These are phyloP conservation scores for Pandemis heparana DNA, from an alignment of 2,888 invertebrate genomes.

Conservation along the genomic window DNA sequence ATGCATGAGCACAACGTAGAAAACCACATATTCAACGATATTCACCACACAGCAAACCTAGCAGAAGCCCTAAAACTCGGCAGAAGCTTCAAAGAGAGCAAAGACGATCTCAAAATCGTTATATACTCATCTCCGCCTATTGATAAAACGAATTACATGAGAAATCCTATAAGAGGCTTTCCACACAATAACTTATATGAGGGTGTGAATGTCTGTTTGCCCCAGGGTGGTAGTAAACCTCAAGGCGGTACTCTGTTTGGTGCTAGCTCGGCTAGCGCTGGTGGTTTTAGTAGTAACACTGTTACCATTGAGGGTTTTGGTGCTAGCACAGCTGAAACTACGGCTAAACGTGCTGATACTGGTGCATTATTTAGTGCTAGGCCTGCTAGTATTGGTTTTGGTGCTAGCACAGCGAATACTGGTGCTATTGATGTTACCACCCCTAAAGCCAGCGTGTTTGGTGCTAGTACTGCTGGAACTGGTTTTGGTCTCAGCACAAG, in stretches of 20 bases:
- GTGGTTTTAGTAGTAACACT: neutral
- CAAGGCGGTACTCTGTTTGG: neutral
- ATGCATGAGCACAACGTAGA: neutral
- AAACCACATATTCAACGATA: neutral
- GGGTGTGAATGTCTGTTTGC: neutral
- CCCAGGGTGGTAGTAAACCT: neutral
- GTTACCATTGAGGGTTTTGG: too few species aligned
- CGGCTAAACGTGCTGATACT: neutral
- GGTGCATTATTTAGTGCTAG: neutral
- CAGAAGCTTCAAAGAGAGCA: neutral
- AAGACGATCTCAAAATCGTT: neutral
- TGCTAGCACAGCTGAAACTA: neutral
- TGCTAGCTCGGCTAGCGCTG: neutral
- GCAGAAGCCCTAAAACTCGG: neutral
- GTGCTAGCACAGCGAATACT: too few species aligned
- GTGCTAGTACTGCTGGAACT: neutral
- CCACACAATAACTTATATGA: neutral
- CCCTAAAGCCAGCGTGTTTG: neutral
- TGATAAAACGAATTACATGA: neutral
- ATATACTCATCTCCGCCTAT: neutral
- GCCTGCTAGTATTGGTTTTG: neutral
- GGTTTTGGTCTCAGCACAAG: neutral
- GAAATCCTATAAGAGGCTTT: neutral
- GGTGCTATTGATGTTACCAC: too few species aligned
- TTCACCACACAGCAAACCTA: neutral